Base-by-base conservation (phyloP, 2,797 vertebrate genomes). In the Falco berigora region DNA sequence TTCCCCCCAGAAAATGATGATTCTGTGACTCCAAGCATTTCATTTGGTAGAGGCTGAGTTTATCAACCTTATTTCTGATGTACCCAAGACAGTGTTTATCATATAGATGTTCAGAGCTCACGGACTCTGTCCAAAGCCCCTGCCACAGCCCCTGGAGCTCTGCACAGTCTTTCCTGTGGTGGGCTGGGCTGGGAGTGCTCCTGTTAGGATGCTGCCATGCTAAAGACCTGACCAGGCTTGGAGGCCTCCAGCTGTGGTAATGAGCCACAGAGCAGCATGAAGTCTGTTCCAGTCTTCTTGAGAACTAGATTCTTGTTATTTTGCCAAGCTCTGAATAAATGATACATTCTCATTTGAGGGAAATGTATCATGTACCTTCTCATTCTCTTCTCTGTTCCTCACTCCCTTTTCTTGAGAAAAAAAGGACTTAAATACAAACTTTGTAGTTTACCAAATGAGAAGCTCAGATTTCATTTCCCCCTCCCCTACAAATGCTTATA, bases 381-480 rank as follows among this genome's bases (percentile, higher is more conserved):
- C 13, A 27, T 59, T 63, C 6, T 46, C 53, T 1, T 4, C 16
- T 36, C 13, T 3, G 22, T 12, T 8, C 4, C 0, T 1, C 25
- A 8, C 27, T 16, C 36, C 28, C 13, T 85, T 92, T 74, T 40
- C 63, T 69, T 59, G 36, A 76, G 24, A 52, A 73, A 46, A 58
- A 64, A 42, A n/a, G 8, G 5, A 2, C 12, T 63, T 21, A 14
- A 77, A 40, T 47, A 69, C 25, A 36, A 75, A 42, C 40, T 14
- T 66, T 25, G 16, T 47, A 85, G n/a, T 77, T 84, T 46, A 44
- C 21, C 10, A 27, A 50, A 62, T 56, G 42, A 34, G 32, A 78
- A 67, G 55, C 32, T 88, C 47, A 34, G 11, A 15, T 14, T 11
- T 62, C 32, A 28, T 56, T 10, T 49, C n/a, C 25, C 12, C 5